A percentile compares a stretch with the other conserved stretches of the same genome.
Conservation (phyloP, 2,888 invertebrate species). For the Diplolepis rosae region DNA sequence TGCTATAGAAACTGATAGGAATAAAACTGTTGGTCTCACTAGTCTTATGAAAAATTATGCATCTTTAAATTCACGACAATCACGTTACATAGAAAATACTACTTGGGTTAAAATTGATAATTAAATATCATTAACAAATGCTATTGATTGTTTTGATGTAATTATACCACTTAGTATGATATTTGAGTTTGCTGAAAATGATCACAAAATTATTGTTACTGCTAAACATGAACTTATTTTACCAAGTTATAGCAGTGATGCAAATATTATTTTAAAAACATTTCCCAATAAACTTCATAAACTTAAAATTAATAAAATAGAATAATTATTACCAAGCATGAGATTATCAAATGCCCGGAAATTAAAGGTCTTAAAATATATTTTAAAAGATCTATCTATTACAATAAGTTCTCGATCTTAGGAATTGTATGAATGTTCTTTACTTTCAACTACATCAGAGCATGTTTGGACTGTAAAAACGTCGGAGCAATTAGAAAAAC, state of each 20-base stretch:
- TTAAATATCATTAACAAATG: constrained; percentile 34
- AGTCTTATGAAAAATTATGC: neutral
- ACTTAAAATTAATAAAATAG: constrained; percentile 49
- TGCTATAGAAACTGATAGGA: neutral
- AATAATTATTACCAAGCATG: constrained; percentile 49
- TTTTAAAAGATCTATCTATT: constrained; percentile 43
- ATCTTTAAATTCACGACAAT: constrained; percentile 24
- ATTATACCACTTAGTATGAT: constrained; percentile 61
- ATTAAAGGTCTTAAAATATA: constrained; percentile 44
- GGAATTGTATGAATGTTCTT: constrained; percentile 67
- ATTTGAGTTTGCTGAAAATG: constrained; percentile 57
- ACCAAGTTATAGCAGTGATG: constrained; percentile 57
- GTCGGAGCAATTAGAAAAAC: constrained; percentile 66
- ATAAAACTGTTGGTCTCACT: neutral
- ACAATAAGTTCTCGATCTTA: constrained; percentile 61
- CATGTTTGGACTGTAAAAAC: no score
- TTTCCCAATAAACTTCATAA: constrained; percentile 54
- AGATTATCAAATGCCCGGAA: constrained; percentile 42
- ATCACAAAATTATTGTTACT: constrained; percentile 40
- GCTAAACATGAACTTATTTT: constrained; percentile 53
- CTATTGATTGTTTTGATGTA: constrained; percentile 56
- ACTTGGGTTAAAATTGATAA: constrained; percentile 51
- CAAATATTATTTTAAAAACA: constrained; percentile 53
- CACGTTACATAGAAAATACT: constrained; percentile 48
- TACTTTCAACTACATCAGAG: constrained; percentile 60